These are phyloP conservation scores for Aythya baeri DNA, from an alignment of 2,113 vertebrate genomes.

Conservation along the genomic window DNA sequence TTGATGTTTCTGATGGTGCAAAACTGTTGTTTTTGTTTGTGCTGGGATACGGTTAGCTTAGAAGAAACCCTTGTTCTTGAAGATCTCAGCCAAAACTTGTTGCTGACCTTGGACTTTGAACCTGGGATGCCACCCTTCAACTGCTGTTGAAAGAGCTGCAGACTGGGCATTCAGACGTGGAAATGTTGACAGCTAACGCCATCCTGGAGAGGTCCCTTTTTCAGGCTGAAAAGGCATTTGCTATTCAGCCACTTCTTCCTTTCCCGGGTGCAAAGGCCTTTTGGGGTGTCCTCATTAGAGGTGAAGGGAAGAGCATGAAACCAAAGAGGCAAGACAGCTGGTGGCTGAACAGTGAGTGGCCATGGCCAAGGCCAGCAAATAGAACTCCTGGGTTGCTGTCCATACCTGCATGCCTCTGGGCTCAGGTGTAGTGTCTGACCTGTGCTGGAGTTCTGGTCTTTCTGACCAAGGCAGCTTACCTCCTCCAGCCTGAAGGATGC, in stretches of 20 bases:
- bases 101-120: not conserved
- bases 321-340: not conserved
- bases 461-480: not conserved
- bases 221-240: not conserved
- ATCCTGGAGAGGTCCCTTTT: not conserved
- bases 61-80: not conserved
- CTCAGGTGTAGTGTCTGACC: not conserved
- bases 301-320: not conserved
- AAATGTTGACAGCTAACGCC: not conserved
- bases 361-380: not conserved
- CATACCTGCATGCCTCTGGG: not conserved
- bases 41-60: not conserved
- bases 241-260: not conserved
- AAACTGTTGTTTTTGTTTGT: not conserved
- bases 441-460: too few species aligned
- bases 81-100: not conserved
- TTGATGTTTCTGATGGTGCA: not conserved
- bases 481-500: not conserved
- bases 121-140: not conserved
- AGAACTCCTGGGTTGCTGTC: not conserved
- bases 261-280: not conserved
- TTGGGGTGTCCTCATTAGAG: not conserved
- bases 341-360: not conserved
- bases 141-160: not conserved
- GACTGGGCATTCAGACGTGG: not conserved